Base-by-base conservation (phyloP, 1,140 invertebrate genomes). In the Lerema accius region DNA sequence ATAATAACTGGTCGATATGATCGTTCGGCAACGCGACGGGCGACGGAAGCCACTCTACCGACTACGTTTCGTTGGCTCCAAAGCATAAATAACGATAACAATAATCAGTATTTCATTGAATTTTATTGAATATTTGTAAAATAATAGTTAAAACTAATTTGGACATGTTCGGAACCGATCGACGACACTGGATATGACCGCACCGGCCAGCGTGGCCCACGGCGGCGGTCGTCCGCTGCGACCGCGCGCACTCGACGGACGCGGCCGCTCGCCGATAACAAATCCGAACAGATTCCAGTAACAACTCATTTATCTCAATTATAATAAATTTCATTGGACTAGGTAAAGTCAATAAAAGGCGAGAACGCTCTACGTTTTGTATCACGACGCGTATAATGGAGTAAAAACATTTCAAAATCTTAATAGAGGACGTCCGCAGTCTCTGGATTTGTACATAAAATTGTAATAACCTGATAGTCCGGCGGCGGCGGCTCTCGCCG, bases 1-100 rank as follows among this genome's bases (percentile, higher is more conserved):
- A 70, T 66, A 58, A 23, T 55, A 37, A 55, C 51, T 28, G 49
- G 46, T 62, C 63, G 63, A 69, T 69, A 65, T 69, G 63, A 56
- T 43, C 32, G 37, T 58, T 65, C 13, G 19, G 26, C 13, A 48
- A 65, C 37, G 32, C 13, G 42, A 65, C 35, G 46, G 32, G 37
- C 23, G 13, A 26, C 15, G 40, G 10, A 51, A 49, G 39, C 46
- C 48, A 19, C 46, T 32, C 28, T 32, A 50, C 45, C 17, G 11
- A 17, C 19, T 13, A 23, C 35, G 16, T 19, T 17, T 37, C 35
- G 35, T 14, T 13, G 15, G 15, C 37, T 15, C 43, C 19, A 5
- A 23, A 23, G 19, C 19, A 2, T 2, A 5, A 2, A 2, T 2
- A 23, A 2, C 19, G 19, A 5, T 23, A 23, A 23, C 5, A 23